Percentiles rank a stretch among this genome's conserved stretches.
Conservation (phyloP, 2,113 vertebrate species). For the Perognathus longimembris region DNA sequence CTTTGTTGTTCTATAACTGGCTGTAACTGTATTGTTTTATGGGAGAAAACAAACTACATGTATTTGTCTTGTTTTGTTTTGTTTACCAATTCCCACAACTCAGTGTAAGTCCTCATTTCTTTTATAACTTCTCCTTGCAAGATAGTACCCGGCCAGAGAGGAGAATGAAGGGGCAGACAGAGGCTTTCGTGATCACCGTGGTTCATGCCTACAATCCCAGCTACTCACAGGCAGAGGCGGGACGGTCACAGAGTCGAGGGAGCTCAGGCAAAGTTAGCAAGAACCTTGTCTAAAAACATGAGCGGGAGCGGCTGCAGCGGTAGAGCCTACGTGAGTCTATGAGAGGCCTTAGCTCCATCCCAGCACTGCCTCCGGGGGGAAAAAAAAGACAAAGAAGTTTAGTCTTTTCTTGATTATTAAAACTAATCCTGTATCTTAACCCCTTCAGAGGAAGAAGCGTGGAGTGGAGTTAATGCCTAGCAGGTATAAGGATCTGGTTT, state of each 20-base stretch:
- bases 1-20: not conserved
- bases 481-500: not conserved
- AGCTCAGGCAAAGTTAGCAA: too few species aligned
- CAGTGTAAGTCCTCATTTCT: not conserved
- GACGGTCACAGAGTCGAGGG: too few species aligned
- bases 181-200: not conserved
- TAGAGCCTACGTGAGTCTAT: too few species aligned
- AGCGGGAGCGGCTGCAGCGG: too few species aligned
- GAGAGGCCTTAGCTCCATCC: too few species aligned
- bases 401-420: not conserved
- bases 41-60: not conserved
- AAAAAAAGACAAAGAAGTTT: not conserved
- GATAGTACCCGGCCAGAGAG: too few species aligned
- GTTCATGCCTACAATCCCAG: too few species aligned
- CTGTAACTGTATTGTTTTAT: not conserved
- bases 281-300: too few species aligned
- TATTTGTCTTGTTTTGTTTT: not conserved
- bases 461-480: not conserved
- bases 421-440: not conserved
- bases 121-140: not conserved
- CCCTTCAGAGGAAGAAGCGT: not conserved
- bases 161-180: not conserved
- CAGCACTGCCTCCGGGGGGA: too few species aligned
- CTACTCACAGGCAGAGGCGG: too few species aligned
- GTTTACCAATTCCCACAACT: constrained; percentile 7